Conservation (phyloP, 2,797 vertebrate genomes). For the Poecile montanus region DNA sequence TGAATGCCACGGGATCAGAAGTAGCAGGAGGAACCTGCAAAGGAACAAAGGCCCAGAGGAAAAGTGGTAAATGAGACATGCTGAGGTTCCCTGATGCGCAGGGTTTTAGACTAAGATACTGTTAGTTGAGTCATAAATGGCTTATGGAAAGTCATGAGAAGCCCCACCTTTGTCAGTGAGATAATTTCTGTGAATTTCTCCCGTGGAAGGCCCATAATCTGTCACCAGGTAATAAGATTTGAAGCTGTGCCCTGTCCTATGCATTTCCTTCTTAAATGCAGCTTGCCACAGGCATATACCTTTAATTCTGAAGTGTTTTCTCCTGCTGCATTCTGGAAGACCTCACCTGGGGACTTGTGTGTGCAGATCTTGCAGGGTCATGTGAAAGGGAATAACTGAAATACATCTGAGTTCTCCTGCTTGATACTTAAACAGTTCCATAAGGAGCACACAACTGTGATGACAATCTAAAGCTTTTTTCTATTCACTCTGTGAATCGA, state of each 20-base stretch:
- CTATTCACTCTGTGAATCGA: not conserved
- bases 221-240: not conserved
- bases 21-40: slow-evolving; percentile 52
- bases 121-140: not conserved
- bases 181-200: not conserved
- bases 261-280: not conserved
- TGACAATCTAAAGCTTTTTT: not conserved
- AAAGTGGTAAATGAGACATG: not conserved
- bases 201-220: not conserved
- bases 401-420: not conserved
- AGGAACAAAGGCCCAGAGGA: not conserved
- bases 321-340: not conserved
- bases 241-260: not conserved
- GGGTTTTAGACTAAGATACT: not conserved
- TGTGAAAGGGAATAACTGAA: not conserved
- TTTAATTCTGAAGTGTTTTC: not conserved
- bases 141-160: not conserved
- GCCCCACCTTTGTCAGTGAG: not conserved
- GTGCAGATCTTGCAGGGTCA: not conserved
- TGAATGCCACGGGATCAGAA: slow-evolving; percentile 61
- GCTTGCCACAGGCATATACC: not conserved
- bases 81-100: not conserved
- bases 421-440: not conserved
- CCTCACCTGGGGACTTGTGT: not conserved
- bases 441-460: not conserved